Percentiles rank a stretch among this genome's conserved stretches.
Conservation (phyloP, 1,140 invertebrate species). For the Lysiphlebus fabarum region DNA sequence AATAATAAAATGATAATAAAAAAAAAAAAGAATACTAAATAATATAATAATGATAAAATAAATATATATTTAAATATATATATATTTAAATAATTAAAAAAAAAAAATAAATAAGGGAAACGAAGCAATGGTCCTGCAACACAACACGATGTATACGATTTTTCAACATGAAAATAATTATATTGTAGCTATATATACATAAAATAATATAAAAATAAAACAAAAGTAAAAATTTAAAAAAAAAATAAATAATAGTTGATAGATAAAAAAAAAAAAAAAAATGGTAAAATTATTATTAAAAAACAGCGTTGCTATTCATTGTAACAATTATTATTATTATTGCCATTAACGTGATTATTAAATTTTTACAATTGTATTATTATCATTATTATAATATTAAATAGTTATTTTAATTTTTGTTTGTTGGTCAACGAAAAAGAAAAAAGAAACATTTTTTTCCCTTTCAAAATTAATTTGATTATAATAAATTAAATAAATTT, state of each 20-base stretch:
- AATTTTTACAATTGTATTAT: conserved; percentile 30
- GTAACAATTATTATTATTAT: conserved; percentile 30
- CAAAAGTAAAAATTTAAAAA: conserved; percentile 22
- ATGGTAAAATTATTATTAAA: conserved; percentile 42
- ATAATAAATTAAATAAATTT: conserved; percentile 15
- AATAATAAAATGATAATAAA: no score
- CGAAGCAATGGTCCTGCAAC: conserved; percentile 52
- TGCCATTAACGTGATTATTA: conserved; percentile 43
- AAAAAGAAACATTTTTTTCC: conserved; percentile 4
- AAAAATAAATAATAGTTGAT: conserved; percentile 47
- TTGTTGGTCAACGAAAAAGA: no score
- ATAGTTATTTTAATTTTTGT: conserved; percentile 18
- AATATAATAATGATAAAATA: conserved; percentile 26
- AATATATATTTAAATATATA: conserved; percentile 27
- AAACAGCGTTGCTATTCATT: conserved; percentile 45
- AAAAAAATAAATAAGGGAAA: conserved; percentile 36
- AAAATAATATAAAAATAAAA: no score
- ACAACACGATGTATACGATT: conserved; percentile 57
- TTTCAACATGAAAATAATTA: conserved; percentile 55
- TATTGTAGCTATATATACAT: conserved; percentile 56
- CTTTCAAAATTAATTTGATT: neutral
- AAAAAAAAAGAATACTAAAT: conserved; percentile 23
- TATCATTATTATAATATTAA: conserved; percentile 29
- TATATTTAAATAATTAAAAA: conserved; percentile 20
- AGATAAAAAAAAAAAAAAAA: conserved; percentile 47